A percentile compares a stretch with the other conserved stretches of the same genome.
Evolutionary conservation across 2,888 invertebrate genomes (phyloP).

Genomic region (Agrochola litura): DNA sequence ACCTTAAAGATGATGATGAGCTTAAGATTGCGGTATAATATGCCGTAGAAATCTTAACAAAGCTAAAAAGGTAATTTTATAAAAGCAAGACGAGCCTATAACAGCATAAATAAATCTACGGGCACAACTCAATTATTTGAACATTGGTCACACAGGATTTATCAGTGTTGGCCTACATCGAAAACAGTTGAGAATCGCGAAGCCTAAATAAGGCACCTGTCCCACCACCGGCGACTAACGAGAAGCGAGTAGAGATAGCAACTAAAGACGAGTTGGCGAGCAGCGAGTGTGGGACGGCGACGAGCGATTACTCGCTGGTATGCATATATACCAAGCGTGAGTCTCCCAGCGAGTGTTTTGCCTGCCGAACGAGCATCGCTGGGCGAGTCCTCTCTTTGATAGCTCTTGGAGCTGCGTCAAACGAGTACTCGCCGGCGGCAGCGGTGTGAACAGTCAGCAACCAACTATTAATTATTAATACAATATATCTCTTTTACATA

Average conservation of each 20-base stretch:
- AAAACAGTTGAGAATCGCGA: not conserved
- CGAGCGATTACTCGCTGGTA: not conserved
- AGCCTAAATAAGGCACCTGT: not conserved
- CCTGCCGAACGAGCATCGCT: not conserved
- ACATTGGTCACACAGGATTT: not conserved
- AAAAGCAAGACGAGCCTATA: not conserved
- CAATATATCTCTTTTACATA: not conserved
- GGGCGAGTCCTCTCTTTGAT: too few species aligned
- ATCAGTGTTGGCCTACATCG: constrained; percentile 9
- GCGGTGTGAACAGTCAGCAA: too few species aligned
- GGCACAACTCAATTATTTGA: not conserved
- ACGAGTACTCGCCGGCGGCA: too few species aligned
- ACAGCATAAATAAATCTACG: not conserved
- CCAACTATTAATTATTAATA: too few species aligned
- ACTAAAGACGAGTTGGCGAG: not conserved
- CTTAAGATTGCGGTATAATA: not conserved
- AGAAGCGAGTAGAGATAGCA: not conserved
- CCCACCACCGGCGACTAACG: too few species aligned
- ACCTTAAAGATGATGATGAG: not conserved
- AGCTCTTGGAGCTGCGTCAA: too few species aligned
- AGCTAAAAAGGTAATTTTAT: not conserved
- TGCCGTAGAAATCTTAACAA: not conserved
- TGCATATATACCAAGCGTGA: not conserved
- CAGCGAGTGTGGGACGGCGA: not conserved
- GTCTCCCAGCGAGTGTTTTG: too few species aligned